Conservation (phyloP, 2,797 vertebrate species). For the Mus spretus region DNA sequence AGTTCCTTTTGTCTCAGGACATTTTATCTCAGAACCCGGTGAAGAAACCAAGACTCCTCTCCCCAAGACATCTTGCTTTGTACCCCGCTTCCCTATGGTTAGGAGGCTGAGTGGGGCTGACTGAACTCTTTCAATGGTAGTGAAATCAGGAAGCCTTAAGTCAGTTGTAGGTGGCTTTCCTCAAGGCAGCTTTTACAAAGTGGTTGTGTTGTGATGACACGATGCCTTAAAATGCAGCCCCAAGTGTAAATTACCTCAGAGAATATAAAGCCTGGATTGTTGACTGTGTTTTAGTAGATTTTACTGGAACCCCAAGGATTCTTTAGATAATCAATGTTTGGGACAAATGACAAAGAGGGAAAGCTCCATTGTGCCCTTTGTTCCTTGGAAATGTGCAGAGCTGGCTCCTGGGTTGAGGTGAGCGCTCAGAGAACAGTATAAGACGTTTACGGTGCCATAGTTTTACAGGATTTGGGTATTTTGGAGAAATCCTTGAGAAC, state of each 20-base stretch:
- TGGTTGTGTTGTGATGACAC: constrained; percentile 38
- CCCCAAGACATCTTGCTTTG: background rate
- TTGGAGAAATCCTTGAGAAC: constrained; percentile 1
- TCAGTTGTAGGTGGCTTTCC: background rate
- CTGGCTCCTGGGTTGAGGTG: background rate
- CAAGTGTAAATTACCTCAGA: constrained; percentile 38
- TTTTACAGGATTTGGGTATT: background rate
- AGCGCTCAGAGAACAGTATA: background rate
- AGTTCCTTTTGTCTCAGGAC: background rate
- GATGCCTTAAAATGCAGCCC: background rate
- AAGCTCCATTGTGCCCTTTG: background rate
- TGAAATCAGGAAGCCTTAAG: constrained; percentile 50
- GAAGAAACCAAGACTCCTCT: background rate
- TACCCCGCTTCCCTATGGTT: background rate
- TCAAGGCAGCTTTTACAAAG: constrained; percentile 25
- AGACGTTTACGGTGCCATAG: background rate
- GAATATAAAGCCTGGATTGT: constrained; percentile 7
- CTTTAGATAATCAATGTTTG: background rate
- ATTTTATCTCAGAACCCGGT: too few relatives aligned
- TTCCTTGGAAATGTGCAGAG: background rate
- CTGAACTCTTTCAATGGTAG: constrained; percentile 28
- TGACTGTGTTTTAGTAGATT: constrained; percentile 29
- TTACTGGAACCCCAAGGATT: constrained; percentile 21
- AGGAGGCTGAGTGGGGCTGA: background rate
- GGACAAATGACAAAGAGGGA: background rate